Evolutionary conservation across 2,888 invertebrate genomes (phyloP), one percentile per base, ranked within the genome.

Genomic region (Pherbina coryleti): DNA sequence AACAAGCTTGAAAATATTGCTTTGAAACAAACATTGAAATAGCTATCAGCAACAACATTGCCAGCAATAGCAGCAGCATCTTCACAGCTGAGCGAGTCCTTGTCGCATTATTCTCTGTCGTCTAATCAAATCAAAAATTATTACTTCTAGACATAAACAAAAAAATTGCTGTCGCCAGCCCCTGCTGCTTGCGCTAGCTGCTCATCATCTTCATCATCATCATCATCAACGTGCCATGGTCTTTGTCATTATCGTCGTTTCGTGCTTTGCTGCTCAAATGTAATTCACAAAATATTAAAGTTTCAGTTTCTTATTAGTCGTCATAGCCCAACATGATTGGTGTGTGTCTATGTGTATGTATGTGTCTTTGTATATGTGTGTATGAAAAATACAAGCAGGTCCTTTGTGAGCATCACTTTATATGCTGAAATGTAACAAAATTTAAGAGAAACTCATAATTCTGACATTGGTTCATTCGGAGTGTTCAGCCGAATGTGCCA

Each of bases 341-440:
- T 55, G 70, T 51, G 44, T 74, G 75, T 67, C 67, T 67, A 69
- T 70, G 67, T 64, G 25, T 51, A n/a, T 67, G 55, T 14, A 31
- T 62, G 55, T n/a, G n/a, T n/a, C 8, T 37, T 31, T 72, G 57
- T n/a, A 57, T n/a, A n/a, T n/a, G n/a, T n/a, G n/a, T n/a, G n/a
- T n/a, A n/a, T n/a, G n/a, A n/a, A n/a, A n/a, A n/a, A n/a, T n/a
- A 37, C 8, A 25, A 70, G 44, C 44, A 14, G 1, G 44, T 44
- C 44, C 44, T 44, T 44, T 44, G 11, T 44, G 44, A 11, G 44
- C 2, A 44, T 14, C 44, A 44, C 11, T 44, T 44, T 44, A 3
- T 44, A 44, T 44, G 44, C 44, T 44, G 2, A 11, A 44, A 11
- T 44, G 11, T 44, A 44, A 44, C 11, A 44, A 44, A 11, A 44